Evolutionary conservation across 1,140 invertebrate genomes (phyloP).

Genomic region (Campodea augens): DNA sequence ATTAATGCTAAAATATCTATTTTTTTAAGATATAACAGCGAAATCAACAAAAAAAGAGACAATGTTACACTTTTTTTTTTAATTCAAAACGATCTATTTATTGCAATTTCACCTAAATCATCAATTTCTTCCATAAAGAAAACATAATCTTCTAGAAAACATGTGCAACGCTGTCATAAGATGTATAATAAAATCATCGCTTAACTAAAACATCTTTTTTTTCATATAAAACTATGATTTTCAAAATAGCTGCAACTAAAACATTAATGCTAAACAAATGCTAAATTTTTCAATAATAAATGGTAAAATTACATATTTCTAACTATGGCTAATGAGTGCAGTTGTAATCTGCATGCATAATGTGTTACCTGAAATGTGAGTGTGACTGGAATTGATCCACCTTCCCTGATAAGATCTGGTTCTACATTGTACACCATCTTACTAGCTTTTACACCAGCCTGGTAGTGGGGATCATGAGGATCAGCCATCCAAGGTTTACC

Average conservation of each 20-base stretch:
- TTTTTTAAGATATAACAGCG: too few relatives aligned
- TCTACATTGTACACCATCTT: constrained; percentile 78
- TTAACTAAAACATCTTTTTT: not conserved
- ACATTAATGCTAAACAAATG: too few relatives aligned
- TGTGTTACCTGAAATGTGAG: constrained; percentile 44
- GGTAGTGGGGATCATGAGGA: constrained; percentile 76
- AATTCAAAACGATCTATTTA: too few relatives aligned
- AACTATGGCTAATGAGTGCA: not conserved
- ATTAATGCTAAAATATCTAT: too few relatives aligned
- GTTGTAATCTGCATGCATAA: not conserved
- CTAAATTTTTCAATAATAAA: not conserved
- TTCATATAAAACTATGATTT: not conserved
- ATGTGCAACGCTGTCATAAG: too few relatives aligned
- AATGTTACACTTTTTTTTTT: too few relatives aligned
- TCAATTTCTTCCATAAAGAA: too few relatives aligned
- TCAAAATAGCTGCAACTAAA: too few relatives aligned
- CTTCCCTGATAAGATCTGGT: constrained; percentile 86
- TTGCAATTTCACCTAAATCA: too few relatives aligned
- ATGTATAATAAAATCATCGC: too few relatives aligned
- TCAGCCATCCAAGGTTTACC: constrained; percentile 82
- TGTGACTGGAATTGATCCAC: constrained; percentile 89
- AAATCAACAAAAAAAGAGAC: too few relatives aligned
- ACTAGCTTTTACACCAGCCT: constrained; percentile 68
- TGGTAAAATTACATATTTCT: not conserved
- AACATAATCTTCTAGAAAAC: too few relatives aligned